Percentiles rank a stretch among this genome's conserved stretches.
Conservation (phyloP, 2,113 vertebrate species). For the Mormoops blainvillei region DNA sequence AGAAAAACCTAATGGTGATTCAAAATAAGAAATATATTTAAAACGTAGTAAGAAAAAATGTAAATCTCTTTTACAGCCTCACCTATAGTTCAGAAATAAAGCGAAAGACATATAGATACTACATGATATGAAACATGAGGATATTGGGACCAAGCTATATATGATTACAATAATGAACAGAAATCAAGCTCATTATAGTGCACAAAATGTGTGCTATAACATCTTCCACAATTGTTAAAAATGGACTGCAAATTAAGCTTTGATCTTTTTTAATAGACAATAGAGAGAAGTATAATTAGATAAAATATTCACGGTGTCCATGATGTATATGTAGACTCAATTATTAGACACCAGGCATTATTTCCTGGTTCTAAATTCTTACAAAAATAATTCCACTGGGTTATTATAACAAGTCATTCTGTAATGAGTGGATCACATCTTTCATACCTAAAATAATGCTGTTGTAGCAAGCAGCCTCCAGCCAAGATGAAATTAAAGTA, state of each 20-base stretch:
- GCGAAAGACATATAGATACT: neutral
- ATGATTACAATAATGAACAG: neutral
- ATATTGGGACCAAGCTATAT: neutral
- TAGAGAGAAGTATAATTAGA: neutral
- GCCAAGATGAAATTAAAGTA: neutral
- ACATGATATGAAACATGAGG: neutral
- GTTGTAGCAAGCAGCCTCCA: neutral
- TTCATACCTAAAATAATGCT: neutral
- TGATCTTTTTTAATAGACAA: neutral
- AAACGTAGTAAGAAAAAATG: neutral
- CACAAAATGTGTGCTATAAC: neutral
- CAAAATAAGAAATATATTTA: neutral
- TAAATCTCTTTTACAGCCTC: neutral
- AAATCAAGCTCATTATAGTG: neutral
- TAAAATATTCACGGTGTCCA: neutral
- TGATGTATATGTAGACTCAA: neutral
- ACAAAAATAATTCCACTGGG: neutral
- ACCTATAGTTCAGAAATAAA: neutral
- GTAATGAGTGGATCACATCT: neutral
- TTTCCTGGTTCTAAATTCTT: neutral
- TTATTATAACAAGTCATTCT: neutral
- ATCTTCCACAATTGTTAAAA: neutral
- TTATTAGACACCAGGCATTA: neutral
- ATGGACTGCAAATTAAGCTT: neutral
- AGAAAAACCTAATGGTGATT: neutral